Conservation (phyloP, 2,888 invertebrate species). For the Drosophila parthenogenetica region DNA sequence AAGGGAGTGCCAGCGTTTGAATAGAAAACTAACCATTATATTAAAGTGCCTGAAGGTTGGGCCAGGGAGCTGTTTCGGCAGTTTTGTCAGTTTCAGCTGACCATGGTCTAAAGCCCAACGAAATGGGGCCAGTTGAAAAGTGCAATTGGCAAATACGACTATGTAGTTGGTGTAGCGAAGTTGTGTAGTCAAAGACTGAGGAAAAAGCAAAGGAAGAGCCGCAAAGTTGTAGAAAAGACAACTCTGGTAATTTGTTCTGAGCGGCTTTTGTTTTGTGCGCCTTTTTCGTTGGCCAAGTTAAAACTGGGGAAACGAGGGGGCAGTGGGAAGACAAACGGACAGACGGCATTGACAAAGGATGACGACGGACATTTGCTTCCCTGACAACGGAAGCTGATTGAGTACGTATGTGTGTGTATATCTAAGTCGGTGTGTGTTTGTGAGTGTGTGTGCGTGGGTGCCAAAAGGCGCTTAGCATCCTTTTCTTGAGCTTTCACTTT, state of each 20-base stretch:
- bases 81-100: constrained; percentile 2
- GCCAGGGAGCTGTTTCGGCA: constrained; percentile 1
- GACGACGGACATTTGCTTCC: constrained; percentile 53
- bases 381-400: constrained; percentile 62
- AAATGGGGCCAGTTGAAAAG: constrained; percentile 75
- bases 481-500: constrained; percentile 76
- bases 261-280: constrained; percentile 78
- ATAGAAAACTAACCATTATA: constrained; percentile 42
- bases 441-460: constrained; percentile 47
- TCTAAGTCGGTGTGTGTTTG: constrained; percentile 12
- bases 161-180: constrained; percentile 19
- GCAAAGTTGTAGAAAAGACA: constrained; percentile 69
- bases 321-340: neutral
- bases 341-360: constrained; percentile 53
- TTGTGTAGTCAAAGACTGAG: constrained; percentile 34
- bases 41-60: constrained; percentile 48
- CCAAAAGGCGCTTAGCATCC: constrained; percentile 68
- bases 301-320: constrained; percentile 11
- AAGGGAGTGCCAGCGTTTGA: constrained; percentile 39
- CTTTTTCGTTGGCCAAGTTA: constrained; percentile 54
- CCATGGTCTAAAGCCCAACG: constrained; percentile 37
- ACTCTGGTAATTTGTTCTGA: constrained; percentile 77
- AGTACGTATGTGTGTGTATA: constrained; percentile 29
- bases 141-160: constrained; percentile 64
- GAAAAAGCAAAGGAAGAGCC: constrained; percentile 12